Conservation (phyloP, 2,113 vertebrate genomes). For the Phylloscopus trochiloides region DNA sequence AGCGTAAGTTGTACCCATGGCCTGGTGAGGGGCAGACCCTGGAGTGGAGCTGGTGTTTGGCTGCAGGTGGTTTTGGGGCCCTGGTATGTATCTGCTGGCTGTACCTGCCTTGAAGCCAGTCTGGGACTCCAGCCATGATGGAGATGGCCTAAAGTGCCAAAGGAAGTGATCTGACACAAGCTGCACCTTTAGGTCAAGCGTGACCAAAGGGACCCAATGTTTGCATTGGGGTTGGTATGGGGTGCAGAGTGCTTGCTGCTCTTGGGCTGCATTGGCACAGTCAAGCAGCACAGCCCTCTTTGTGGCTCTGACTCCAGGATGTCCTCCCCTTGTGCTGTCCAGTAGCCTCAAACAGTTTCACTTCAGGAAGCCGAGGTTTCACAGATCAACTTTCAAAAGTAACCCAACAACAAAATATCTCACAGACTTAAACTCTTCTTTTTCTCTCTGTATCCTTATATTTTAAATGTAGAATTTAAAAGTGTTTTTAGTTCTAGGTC, state of each 20-base stretch:
- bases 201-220: fast-evolving
- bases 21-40: background rate
- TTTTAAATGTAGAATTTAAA: background rate
- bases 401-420: background rate
- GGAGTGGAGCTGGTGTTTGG: fast-evolving
- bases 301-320: background rate
- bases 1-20: fast-evolving
- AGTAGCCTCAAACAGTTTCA: background rate
- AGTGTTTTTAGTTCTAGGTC: background rate
- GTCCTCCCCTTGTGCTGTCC: fast-evolving
- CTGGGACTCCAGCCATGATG: background rate
- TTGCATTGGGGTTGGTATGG: background rate
- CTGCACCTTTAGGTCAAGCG: fast-evolving
- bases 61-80: background rate
- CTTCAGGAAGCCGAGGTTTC: background rate
- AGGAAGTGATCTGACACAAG: background rate
- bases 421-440: background rate
- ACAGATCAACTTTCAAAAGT: background rate
- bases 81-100: background rate
- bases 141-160: background rate
- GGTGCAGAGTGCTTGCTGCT: background rate
- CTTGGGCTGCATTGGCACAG: background rate
- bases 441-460: background rate
- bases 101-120: background rate
- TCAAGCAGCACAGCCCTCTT: background rate